These are phyloP conservation scores for Taenaris catops DNA, from an alignment of 2,888 invertebrate species.

Conservation along the genomic window DNA sequence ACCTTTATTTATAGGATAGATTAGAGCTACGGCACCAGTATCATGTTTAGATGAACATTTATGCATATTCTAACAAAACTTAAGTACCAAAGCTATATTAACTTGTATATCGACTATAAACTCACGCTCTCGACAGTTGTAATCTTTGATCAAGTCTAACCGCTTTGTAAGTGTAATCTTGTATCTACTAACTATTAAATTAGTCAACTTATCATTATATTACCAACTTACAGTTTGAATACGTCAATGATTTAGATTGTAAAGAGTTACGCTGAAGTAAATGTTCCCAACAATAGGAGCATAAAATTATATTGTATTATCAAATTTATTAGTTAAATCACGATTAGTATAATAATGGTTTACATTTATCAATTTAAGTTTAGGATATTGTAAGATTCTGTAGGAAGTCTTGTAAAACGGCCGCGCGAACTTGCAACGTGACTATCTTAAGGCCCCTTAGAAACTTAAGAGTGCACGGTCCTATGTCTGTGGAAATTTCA, in stretches of 20 bases:
- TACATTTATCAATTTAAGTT: slow-evolving; percentile 24
- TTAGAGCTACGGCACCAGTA: slow-evolving; percentile 11
- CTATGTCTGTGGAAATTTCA: too few species aligned
- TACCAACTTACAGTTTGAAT: slow-evolving; percentile 14
- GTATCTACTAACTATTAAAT: slow-evolving; percentile 15
- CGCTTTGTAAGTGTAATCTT: slow-evolving; percentile 21
- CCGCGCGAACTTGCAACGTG: not conserved
- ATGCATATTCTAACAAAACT: slow-evolving; percentile 12
- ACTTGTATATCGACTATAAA: slow-evolving; percentile 19
- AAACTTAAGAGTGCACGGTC: too few species aligned
- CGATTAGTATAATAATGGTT: slow-evolving; percentile 21
- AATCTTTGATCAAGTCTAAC: slow-evolving; percentile 19
- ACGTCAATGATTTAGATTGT: slow-evolving; percentile 12
- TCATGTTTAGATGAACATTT: slow-evolving; percentile 15
- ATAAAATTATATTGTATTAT: slow-evolving; percentile 22
- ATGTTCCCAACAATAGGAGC: slow-evolving; percentile 21
- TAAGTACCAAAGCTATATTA: slow-evolving; percentile 25
- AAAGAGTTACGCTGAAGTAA: slow-evolving; percentile 16
- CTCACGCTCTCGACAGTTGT: slow-evolving; percentile 19
- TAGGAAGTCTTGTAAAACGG: slow-evolving; percentile 7
- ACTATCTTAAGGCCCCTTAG: slow-evolving; percentile 1
- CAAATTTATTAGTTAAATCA: slow-evolving; percentile 18
- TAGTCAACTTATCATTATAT: slow-evolving; percentile 15
- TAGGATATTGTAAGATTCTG: slow-evolving; percentile 17
- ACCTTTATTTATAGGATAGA: slow-evolving; percentile 9